Percentiles rank a stretch among this genome's conserved stretches.
Conservation (phyloP, 2,888 invertebrate species). For the Rhamnusium bicolor region DNA sequence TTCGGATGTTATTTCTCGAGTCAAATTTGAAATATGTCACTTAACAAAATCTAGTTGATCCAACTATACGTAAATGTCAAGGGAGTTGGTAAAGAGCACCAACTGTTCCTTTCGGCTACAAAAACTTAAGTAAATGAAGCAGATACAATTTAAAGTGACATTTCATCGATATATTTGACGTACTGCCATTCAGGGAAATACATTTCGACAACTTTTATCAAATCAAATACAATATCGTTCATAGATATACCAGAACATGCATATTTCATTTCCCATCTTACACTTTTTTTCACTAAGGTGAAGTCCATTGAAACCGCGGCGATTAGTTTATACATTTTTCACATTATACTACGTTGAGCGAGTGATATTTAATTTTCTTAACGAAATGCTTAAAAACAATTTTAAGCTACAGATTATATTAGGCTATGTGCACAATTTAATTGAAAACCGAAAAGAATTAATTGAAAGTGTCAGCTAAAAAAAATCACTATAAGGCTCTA, state of each 20-base stretch:
- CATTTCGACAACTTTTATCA: slow-evolving; percentile 27
- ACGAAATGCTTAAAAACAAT: background rate
- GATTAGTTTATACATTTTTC: background rate
- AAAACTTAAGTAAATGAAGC: slow-evolving; percentile 31
- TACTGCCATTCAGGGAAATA: slow-evolving; percentile 16
- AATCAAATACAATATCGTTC: slow-evolving; percentile 9
- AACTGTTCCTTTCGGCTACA: slow-evolving; percentile 1
- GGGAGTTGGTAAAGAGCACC: background rate
- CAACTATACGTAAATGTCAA: slow-evolving; percentile 21
- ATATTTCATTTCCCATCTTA: background rate
- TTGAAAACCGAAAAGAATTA: too few relatives aligned
- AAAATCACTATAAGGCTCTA: too few relatives aligned
- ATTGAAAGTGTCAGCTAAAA: too few relatives aligned
- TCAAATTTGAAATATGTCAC: slow-evolving; percentile 31
- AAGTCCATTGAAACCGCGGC: background rate
- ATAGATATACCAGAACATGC: background rate
- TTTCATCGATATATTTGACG: slow-evolving; percentile 20
- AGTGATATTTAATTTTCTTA: background rate
- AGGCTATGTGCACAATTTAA: background rate
- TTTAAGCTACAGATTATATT: background rate
- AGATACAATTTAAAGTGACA: slow-evolving; percentile 29
- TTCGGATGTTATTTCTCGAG: slow-evolving; percentile 12
- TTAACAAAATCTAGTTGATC: slow-evolving; percentile 24
- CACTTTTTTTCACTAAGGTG: background rate
- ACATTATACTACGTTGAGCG: background rate